Base-by-base conservation (phyloP, 2,797 vertebrate species). In the Rhinella marina region DNA sequence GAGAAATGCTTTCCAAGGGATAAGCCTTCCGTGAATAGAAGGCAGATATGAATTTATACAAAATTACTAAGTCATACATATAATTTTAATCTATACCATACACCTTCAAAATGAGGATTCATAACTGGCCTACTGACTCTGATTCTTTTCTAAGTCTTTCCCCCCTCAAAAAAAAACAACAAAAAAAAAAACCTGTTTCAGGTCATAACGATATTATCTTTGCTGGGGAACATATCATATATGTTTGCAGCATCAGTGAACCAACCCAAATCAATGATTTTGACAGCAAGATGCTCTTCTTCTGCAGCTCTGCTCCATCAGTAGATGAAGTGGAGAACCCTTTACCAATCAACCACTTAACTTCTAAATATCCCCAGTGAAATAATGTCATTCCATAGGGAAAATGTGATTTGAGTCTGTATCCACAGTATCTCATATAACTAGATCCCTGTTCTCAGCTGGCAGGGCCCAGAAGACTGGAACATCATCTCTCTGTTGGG, bases 1-100 rank as follows among this genome's bases (percentile, higher is more conserved):
- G 64, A 80, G 76, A 85, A 61, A 68, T 81, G 62, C 16, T 32
- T 84, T 61, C 29, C 48, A 50, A 5, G 6, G 50, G 72, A 1
- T 48, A 25, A 50, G 32, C n/a, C 3, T 52, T 82, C 25, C 56
- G 64, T 77, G 82, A 76, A 76, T 82, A 75, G 48, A 29, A n/a
- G 57, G 4, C 17, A 73, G n/a, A 50, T 80, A n/a, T n/a, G 25
- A 81, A 75, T 41, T 54, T 10, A 80, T 52, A 7, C 17, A 66
- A 41, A 41, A 50, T 66, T 13, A n/a, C 25, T 29, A 41, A 41
- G 7, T 41, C 41, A 41, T 79, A 77, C 23, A 54, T 77, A 25
- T 0, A 52, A n/a, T 77, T 50, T 52, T 50, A 1, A 77, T 77
- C 11, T 50, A 50, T 50, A 23, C 72, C 8, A 11, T 9, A 75